Evolutionary conservation across 2,888 invertebrate genomes (phyloP), one percentile per base, ranked within the genome.

Genomic region (Tineola bisselliella): DNA sequence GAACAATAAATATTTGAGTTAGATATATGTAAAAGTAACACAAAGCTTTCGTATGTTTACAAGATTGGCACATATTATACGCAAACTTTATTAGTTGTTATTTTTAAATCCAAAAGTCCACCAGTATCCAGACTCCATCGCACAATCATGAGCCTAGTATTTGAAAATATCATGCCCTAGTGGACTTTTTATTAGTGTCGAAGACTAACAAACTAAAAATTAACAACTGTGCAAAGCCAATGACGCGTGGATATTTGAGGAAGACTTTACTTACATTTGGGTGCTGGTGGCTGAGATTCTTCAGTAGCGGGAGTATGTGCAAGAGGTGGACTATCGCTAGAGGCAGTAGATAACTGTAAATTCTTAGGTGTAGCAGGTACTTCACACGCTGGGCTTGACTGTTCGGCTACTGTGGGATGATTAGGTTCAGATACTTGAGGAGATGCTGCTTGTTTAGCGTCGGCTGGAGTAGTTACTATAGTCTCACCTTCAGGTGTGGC

Each of bases 161-260:
- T 18, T 13, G n/a, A 25, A 25, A 25, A 56, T 56, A 13, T 19
- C 56, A 56, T 56, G 56, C 56, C 31, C 58, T 58, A 58, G 33
- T 58, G 58, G 58, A 25, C 33, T 58, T 33, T 15, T 33, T 58
- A 58, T 58, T 58, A 58, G 58, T 58, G 13, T 15, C 5, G 33
- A 58, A 33, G 58, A 33, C 58, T 58, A 33, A 58, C 66, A 74
- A 81, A 84, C 80, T 78, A 81, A 82, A 84, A 83, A 82, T 81
- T 68, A 84, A 84, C 77, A 83, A 72, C 12, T 60, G 73, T 86
- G 87, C 87, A 83, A 84, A 83, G 83, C 83, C 73, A 75, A 76
- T 71, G 69, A 65, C 67, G 67, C 60, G 48, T 59, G 18, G 13
- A 38, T 17, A 43, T 48, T 48, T 31, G 30, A 61, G 44, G 60